A percentile compares a stretch with the other conserved stretches of the same genome.
phyloP scores from a whole-genome alignment of 1,140 invertebrate species.

The Wasmannia auropunctata region DNA sequence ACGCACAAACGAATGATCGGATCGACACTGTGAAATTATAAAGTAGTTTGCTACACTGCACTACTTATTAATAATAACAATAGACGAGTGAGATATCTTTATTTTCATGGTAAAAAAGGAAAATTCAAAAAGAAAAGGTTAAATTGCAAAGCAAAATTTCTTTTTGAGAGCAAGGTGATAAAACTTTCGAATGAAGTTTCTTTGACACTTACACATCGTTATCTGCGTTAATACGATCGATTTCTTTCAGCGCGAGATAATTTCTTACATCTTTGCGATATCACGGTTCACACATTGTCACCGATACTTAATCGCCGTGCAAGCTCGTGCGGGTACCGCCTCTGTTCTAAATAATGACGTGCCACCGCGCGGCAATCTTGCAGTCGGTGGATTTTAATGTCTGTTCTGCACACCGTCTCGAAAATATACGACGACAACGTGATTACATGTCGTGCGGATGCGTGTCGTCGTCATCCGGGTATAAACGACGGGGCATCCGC shows the following conservation, averaged over 20 bases:
- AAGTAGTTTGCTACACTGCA: too few species aligned
- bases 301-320: slow-evolving; percentile 31
- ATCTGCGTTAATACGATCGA: neutral
- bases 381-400: slow-evolving; percentile 72
- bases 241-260: slow-evolving; percentile 19
- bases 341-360: slow-evolving; percentile 67
- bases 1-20: too few species aligned
- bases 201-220: neutral
- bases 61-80: too few species aligned
- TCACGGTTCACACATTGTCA: slow-evolving; percentile 21
- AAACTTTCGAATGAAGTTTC: neutral
- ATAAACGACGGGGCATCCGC: slow-evolving; percentile 56
- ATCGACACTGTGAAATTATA: too few species aligned
- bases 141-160: neutral
- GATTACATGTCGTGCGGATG: slow-evolving; percentile 67
- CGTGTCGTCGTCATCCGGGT: slow-evolving; percentile 42
- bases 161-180: neutral
- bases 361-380: slow-evolving; percentile 68
- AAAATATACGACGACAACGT: slow-evolving; percentile 69
- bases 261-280: slow-evolving; percentile 27
- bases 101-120: neutral
- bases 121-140: neutral
- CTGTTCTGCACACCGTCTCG: slow-evolving; percentile 38
- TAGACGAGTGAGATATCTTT: neutral
- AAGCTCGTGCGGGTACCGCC: neutral